Evolutionary conservation across 2,113 vertebrate genomes (phyloP).

Genomic region (Peromyscus californicus): DNA sequence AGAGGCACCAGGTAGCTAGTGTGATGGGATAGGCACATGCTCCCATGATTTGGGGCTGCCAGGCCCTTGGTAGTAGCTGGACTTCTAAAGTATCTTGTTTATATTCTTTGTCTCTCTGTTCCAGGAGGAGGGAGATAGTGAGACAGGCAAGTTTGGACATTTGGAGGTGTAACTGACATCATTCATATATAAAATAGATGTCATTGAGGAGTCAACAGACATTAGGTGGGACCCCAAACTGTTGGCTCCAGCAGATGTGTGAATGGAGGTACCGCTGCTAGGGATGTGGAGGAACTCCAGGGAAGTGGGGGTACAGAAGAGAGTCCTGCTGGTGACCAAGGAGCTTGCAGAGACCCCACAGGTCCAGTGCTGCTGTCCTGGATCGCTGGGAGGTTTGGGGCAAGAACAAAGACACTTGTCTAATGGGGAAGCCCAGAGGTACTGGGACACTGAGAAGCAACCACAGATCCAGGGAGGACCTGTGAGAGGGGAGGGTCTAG

Average conservation of each 20-base stretch:
- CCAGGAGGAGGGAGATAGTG: not conserved
- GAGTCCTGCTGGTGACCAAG: too few relatives aligned
- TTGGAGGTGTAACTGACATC: not conserved
- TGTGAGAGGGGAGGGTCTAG: not conserved
- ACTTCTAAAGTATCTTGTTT: not conserved
- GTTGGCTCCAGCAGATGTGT: too few relatives aligned
- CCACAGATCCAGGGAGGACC: not conserved
- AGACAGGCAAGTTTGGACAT: not conserved
- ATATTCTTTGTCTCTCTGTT: not conserved
- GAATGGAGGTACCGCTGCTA: not conserved
- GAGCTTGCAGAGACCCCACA: not conserved
- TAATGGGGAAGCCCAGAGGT: not conserved
- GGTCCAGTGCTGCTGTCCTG: not conserved
- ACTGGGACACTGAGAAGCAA: not conserved
- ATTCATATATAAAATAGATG: not conserved
- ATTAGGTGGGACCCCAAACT: not conserved
- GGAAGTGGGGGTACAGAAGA: too few relatives aligned
- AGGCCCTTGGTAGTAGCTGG: not conserved
- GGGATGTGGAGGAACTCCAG: not conserved
- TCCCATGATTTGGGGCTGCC: not conserved
- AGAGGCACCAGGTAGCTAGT: rapidly evolving
- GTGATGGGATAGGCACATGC: too few relatives aligned
- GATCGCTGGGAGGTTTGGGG: not conserved
- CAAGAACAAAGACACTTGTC: not conserved
- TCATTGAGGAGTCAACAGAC: too few relatives aligned